Base-by-base conservation (phyloP, 92 coral and sea anemone genomes). In the Paramuricea clavata region DNA sequence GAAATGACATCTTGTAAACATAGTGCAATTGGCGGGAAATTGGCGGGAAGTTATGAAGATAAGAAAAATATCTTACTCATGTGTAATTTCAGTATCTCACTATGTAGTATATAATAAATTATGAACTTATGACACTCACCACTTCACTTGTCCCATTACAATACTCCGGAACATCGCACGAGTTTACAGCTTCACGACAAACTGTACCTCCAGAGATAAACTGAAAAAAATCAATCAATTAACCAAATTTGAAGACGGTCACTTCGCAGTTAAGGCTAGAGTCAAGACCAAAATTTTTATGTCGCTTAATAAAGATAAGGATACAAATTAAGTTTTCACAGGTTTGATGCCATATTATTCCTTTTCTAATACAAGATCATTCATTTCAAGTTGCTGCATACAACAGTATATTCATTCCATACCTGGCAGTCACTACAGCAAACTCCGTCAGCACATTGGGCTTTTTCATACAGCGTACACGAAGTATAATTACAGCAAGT, bases 131-230 rank as follows among this genome's bases (percentile, higher is more conserved):
- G n/a, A n/a, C 11, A 78, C 95, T 90, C 74, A 94, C 98, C 93
- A 83, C 81, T 71, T 83, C 95, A 35, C 95, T 92, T 28, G 86
- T 91, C 26, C 98, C 98, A 36, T 64, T 83, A 81, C 98, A 95
- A 47, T 70, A 73, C 67, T 95, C 98, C 0, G 98, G 98, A 5
- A 95, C 52, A 77, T 95, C 98, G 78, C 98, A 95, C 21, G 87
- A 85, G 31, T 89, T 92, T 1, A 89, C 83, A 50, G 78, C 93
- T n/a, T 85, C 87, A 41, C 98, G 85, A 85, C 98, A 95, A 54
- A 80, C 50, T 8, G 68, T 49, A 11, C 93, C 93, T 54, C 92
- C 42, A 2, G 95, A 12, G 47, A 83, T 92, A 6, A 91, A 57
- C 98, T 95, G 52, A 52, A 9, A 59, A n/a, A n/a, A n/a, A n/a